Percentiles rank a stretch among this genome's conserved stretches.
Conservation (phyloP, 2,113 vertebrate genomes). For the Ellobius talpinus region DNA sequence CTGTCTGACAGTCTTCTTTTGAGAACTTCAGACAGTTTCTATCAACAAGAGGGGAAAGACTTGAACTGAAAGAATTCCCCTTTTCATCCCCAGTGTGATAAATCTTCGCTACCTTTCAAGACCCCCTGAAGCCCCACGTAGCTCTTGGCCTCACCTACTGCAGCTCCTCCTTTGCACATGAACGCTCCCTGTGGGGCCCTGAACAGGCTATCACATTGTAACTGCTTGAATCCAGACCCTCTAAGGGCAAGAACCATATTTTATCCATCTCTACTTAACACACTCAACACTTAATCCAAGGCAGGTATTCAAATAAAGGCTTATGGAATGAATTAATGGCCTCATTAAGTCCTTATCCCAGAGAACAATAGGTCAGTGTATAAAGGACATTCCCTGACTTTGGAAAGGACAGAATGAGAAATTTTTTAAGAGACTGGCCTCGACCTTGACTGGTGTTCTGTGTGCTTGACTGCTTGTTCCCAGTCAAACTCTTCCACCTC, state of each 20-base stretch:
- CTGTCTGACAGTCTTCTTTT: not conserved
- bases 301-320: conserved; percentile 6
- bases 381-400: conserved; percentile 23
- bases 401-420: conserved; percentile 21
- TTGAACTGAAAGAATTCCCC: not conserved
- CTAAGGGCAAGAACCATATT: not conserved
- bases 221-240: not conserved
- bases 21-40: not conserved
- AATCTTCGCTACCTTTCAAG: not conserved
- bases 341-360: not conserved
- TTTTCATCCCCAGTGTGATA: not conserved
- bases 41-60: not conserved
- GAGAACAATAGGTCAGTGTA: not conserved
- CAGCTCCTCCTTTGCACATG: not conserved
- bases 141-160: not conserved
- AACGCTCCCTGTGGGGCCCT: not conserved
- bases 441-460: not conserved
- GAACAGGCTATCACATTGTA: not conserved
- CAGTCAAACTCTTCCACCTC: not conserved
- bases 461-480: not conserved
- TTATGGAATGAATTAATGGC: conserved; percentile 17
- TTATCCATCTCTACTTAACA: conserved; percentile 26
- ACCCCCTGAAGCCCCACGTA: not conserved
- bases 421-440: conserved; percentile 13
- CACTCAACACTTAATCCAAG: not conserved